A percentile compares a stretch with the other conserved stretches of the same genome.
phyloP scores from a whole-genome alignment of 1,140 invertebrate species.

The Tribolium castaneum region DNA sequence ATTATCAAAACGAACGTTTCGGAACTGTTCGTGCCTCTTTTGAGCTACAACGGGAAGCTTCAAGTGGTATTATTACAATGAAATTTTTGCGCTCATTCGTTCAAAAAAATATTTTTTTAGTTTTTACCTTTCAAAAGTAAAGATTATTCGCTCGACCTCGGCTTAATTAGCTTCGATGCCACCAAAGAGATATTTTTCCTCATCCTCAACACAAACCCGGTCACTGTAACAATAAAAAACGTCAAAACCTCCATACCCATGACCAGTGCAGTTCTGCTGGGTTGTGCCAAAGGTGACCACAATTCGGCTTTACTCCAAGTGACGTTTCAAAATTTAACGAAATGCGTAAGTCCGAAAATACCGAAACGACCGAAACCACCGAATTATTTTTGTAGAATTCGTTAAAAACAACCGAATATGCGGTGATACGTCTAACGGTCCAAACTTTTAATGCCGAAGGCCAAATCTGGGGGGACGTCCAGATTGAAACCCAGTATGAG shows the following conservation, averaged over 20 bases:
- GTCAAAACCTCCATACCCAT: conserved; percentile 77
- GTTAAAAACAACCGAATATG: conserved; percentile 76
- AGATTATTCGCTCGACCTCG: conserved; percentile 77
- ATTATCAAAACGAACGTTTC: conserved; percentile 81
- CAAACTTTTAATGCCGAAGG: conserved; percentile 78
- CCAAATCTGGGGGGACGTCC: conserved; percentile 75
- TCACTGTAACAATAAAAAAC: conserved; percentile 74
- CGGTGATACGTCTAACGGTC: conserved; percentile 79
- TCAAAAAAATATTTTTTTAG: conserved; percentile 54
- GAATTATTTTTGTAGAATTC: conserved; percentile 64
- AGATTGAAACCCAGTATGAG: conserved; percentile 81
- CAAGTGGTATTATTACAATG: conserved; percentile 64
- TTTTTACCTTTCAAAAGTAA: conserved; percentile 66
- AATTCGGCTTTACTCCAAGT: conserved; percentile 65
- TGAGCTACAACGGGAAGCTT: conserved; percentile 81
- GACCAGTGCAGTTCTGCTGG: conserved; percentile 75
- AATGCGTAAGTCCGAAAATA: conserved; percentile 60
- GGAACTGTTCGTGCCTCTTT: conserved; percentile 73
- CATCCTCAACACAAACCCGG: conserved; percentile 82
- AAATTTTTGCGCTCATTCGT: conserved; percentile 13
- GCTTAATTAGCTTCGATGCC: conserved; percentile 77
- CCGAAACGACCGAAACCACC: too few relatives aligned
- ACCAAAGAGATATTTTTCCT: conserved; percentile 77
- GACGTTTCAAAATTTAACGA: conserved; percentile 66
- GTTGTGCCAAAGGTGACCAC: conserved; percentile 74